A percentile compares a stretch with the other conserved stretches of the same genome.
These are phyloP conservation scores for Agelastica alni DNA, from an alignment of 2,888 invertebrate genomes.

Conservation along the genomic window DNA sequence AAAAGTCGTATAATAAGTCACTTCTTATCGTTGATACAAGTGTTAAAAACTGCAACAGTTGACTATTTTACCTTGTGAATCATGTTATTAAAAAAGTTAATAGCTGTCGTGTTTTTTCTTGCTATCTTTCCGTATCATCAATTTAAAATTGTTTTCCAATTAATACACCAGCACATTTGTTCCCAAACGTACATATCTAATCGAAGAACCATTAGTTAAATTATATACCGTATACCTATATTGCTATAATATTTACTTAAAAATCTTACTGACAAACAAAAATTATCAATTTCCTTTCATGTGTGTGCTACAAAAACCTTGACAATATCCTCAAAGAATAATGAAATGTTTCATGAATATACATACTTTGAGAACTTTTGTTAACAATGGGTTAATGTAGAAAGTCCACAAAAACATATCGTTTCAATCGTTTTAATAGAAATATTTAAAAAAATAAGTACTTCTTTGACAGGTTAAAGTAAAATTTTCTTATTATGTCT, in stretches of 20 bases:
- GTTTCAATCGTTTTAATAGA: too few species aligned
- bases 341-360: slow-evolving; percentile 33
- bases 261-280: slow-evolving; percentile 26
- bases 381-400: slow-evolving; percentile 33
- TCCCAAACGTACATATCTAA: neutral
- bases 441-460: too few species aligned
- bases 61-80: too few species aligned
- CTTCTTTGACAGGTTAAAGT: too few species aligned
- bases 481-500: too few species aligned
- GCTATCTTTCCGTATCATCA: neutral
- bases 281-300: slow-evolving; percentile 34
- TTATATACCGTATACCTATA: slow-evolving; percentile 7
- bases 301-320: slow-evolving; percentile 28
- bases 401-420: slow-evolving; percentile 24
- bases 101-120: neutral
- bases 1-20: too few species aligned
- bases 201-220: slow-evolving; percentile 17
- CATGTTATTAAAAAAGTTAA: too few species aligned
- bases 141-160: neutral
- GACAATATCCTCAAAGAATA: slow-evolving; percentile 32
- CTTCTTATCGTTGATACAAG: too few species aligned
- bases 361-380: slow-evolving; percentile 32
- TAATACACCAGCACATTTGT: slow-evolving; percentile 2
- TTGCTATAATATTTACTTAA: slow-evolving; percentile 29
- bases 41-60: too few species aligned